Evolutionary conservation across 2,797 vertebrate species (phyloP).

Genomic region (Yasuhikotakia modesta): DNA sequence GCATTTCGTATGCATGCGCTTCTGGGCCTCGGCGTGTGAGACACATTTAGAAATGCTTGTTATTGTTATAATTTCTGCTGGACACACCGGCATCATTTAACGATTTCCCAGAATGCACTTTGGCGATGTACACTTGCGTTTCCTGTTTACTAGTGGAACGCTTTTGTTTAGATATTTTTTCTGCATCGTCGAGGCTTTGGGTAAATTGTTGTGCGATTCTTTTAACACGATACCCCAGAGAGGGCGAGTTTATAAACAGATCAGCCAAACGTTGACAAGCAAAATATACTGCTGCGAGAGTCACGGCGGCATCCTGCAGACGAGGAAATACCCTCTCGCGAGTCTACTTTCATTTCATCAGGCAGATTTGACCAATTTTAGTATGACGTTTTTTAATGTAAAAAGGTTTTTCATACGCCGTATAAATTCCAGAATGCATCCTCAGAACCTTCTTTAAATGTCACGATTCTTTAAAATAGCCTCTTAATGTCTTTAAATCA

Average conservation of each 20-base stretch:
- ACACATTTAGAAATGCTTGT: background rate
- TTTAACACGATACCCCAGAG: background rate
- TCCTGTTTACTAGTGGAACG: conserved; percentile 76
- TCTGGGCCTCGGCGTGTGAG: background rate
- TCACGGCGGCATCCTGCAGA: conserved; percentile 27
- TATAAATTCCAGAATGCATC: too few relatives aligned
- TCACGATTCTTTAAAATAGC: background rate
- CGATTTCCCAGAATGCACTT: conserved; percentile 78
- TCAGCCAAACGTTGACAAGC: background rate
- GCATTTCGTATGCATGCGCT: background rate
- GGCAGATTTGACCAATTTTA: background rate
- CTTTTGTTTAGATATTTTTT: conserved; percentile 61
- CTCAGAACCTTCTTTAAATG: background rate
- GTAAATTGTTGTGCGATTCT: background rate
- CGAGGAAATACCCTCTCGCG: conserved; percentile 55
- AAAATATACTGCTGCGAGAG: background rate
- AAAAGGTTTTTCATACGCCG: too few relatives aligned
- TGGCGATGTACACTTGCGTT: conserved; percentile 62
- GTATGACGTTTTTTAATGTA: background rate
- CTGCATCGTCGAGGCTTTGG: conserved; percentile 5
- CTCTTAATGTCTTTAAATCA: background rate
- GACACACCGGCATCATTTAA: conserved; percentile 68
- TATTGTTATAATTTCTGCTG: conserved; percentile 25
- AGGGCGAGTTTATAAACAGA: conserved; percentile 1
- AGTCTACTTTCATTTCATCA: conserved; percentile 48